Base-by-base conservation (phyloP, 2,888 invertebrate species). In the Synanthedon vespiformis region DNA sequence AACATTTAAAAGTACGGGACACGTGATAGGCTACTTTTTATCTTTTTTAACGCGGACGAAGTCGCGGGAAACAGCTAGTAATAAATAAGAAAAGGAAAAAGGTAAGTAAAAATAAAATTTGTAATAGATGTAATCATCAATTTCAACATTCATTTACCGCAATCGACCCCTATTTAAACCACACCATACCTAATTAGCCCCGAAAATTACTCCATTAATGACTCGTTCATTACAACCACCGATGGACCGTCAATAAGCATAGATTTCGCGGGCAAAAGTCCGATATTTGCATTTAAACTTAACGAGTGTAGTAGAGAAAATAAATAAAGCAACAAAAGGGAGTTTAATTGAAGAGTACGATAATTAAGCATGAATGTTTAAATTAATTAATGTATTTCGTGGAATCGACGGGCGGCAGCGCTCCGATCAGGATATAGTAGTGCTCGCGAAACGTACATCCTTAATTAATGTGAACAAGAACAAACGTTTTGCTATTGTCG, bases 351-450 rank as follows among this genome's bases (percentile, higher is more conserved):
- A 80, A 80, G 79, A 80, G 78, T 75, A 73, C 79, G 75, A 83
- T 86, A 86, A 84, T 84, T 80, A 83, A 82, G 76, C 78, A 77
- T 82, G 80, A 82, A 81, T 84, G 78, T 84, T 84, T 79, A 81
- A 84, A 82, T 83, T 80, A 80, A 83, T 83, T 80, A 82, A 75
- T 73, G 78, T 76, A 80, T 72, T 79, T 78, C 73, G 75, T 68
- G 68, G 74, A 77, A 77, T 72, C 68, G 68, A n/a, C 52, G 40
- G 53, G 55, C 58, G 56, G 63, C 58, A 55, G 59, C 48, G 48
- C 48, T 48, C 48, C 64, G 62, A 66, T 67, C 64, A 48, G 60
- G 54, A 62, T 68, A 34, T 34, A 34, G 68, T 70, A 74, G 72
- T 70, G 68, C 64, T 74, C 66, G 63, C 69, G 62, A 76, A 75